Evolutionary conservation across 1,140 invertebrate species (phyloP).

Genomic region (Achatina immaculata): DNA sequence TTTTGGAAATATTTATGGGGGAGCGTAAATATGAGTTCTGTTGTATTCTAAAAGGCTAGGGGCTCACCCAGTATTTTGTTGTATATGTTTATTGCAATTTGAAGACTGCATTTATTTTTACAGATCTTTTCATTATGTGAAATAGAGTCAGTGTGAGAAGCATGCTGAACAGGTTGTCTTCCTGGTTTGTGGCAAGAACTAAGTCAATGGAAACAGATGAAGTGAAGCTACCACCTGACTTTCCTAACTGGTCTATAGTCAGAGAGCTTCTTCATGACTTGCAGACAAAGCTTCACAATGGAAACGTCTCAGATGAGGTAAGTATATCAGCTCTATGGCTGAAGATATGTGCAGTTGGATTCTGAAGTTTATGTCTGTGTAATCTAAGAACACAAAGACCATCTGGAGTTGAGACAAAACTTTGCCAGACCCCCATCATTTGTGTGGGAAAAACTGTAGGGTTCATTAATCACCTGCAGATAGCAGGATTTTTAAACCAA

Average conservation of each 20-base stretch:
- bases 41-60: too few species aligned
- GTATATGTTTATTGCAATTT: not conserved
- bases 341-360: not conserved
- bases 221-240: constrained; percentile 37
- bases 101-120: not conserved
- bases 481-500: too few species aligned
- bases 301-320: constrained; percentile 38
- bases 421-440: too few species aligned
- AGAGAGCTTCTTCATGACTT: constrained; percentile 35
- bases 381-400: too few species aligned
- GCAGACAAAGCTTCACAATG: constrained; percentile 25
- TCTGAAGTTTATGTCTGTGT: not conserved
- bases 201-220: constrained; percentile 16
- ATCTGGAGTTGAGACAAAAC: too few species aligned
- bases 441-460: too few species aligned
- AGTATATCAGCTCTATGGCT: constrained; percentile 8
- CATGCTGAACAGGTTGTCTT: not conserved
- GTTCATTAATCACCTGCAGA: too few species aligned
- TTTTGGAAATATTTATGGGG: too few species aligned
- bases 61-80: too few species aligned
- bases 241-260: constrained; percentile 36
- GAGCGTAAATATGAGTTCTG: too few species aligned
- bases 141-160: not conserved
- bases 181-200: not conserved
- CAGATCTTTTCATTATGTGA: not conserved